Percentiles rank a stretch among this genome's conserved stretches.
Evolutionary conservation across 2,113 vertebrate genomes (phyloP).

Genomic region (Apteryx owenii): DNA sequence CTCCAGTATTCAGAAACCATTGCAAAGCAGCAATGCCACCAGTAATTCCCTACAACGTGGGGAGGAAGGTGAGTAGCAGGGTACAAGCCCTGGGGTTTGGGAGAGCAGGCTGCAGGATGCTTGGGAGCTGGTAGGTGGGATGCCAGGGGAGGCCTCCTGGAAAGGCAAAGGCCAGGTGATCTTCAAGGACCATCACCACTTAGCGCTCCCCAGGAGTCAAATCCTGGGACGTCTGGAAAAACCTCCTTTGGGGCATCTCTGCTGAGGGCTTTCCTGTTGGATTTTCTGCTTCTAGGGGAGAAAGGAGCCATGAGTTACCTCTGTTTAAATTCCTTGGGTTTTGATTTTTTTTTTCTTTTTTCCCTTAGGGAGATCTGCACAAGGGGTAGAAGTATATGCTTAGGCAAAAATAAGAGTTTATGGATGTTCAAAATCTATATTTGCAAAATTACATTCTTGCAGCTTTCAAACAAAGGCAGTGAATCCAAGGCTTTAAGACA

Average conservation of each 20-base stretch:
- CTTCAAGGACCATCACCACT: not conserved
- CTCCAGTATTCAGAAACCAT: not conserved
- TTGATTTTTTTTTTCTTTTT: not conserved
- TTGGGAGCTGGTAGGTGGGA: too few relatives aligned
- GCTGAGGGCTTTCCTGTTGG: not conserved
- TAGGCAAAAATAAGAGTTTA: not conserved
- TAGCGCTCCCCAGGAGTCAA: not conserved
- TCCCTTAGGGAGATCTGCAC: not conserved
- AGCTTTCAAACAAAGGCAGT: not conserved
- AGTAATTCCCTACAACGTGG: not conserved
- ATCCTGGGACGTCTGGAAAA: too few relatives aligned
- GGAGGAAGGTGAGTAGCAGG: not conserved
- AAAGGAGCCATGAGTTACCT: not conserved
- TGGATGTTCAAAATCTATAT: not conserved
- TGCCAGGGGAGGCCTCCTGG: too few relatives aligned
- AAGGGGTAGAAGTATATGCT: not conserved
- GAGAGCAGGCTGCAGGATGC: too few relatives aligned
- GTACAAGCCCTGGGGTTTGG: too few relatives aligned
- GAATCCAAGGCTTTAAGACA: not conserved
- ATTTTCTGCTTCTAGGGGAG: not conserved
- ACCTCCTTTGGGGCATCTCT: rapidly evolving
- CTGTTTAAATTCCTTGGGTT: not conserved
- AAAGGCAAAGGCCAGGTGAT: not conserved
- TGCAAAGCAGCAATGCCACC: not conserved
- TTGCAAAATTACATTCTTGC: not conserved